These are phyloP conservation scores for Trachops cirrhosus DNA, from an alignment of 2,797 vertebrate species.

Conservation along the genomic window DNA sequence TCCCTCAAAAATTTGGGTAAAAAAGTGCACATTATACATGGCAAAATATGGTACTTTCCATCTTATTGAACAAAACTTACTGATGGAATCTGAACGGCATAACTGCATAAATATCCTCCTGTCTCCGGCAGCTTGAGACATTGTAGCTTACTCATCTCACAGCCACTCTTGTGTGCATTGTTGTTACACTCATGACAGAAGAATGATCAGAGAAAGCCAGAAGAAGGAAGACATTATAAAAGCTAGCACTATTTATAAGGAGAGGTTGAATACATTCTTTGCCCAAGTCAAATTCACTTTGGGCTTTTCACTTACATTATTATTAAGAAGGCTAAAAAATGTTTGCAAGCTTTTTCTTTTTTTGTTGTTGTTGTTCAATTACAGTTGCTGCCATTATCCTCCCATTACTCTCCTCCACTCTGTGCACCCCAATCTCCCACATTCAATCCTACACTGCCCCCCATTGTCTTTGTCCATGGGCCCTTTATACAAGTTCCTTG, in stretches of 20 bases:
- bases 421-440: too few species aligned
- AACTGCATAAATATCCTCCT: not conserved
- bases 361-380: too few species aligned
- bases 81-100: not conserved
- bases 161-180: not conserved
- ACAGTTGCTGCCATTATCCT: too few species aligned
- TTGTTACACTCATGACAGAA: not conserved
- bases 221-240: not conserved
- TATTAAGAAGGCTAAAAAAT: not conserved
- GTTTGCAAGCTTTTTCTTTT: too few species aligned
- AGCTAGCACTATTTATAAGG: not conserved
- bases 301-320: not conserved
- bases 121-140: not conserved
- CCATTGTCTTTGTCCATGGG: too few species aligned
- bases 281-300: not conserved
- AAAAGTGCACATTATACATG: too few species aligned
- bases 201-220: not conserved
- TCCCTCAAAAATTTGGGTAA: too few species aligned
- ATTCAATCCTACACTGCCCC: too few species aligned
- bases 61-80: not conserved
- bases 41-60: not conserved
- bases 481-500: too few species aligned
- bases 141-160: not conserved
- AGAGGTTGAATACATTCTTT: not conserved
- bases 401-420: too few species aligned